phyloP scores from a whole-genome alignment of 2,113 vertebrate species.

The Oenanthe oenanthe region DNA sequence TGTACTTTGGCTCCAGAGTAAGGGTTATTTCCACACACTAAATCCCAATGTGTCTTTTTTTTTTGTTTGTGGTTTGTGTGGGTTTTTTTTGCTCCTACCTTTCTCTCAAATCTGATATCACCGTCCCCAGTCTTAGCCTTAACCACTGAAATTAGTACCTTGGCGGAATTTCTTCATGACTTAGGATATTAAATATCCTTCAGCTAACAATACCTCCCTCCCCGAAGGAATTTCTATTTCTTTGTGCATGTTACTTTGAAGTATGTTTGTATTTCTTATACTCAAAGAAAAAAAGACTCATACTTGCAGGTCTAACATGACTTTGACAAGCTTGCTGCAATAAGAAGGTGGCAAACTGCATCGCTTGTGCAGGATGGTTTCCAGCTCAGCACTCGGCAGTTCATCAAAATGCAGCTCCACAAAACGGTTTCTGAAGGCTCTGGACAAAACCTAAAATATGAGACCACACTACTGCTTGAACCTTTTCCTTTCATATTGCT shows the following conservation, averaged over 20 bases:
- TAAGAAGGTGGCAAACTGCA: constrained; percentile 94
- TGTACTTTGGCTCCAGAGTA: not conserved
- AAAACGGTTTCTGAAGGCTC: constrained; percentile 97
- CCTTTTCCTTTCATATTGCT: not conserved
- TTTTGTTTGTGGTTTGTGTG: too few relatives aligned
- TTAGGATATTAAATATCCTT: not conserved
- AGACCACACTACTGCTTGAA: not conserved
- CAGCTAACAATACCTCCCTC: not conserved
- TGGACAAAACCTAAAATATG: constrained; percentile 85
- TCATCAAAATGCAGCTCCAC: constrained; percentile 98
- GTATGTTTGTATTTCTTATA: not conserved
- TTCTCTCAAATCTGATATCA: not conserved
- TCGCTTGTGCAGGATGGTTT: constrained; percentile 91
- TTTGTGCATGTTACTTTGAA: not conserved
- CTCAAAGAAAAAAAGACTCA: not conserved
- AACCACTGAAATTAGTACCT: not conserved
- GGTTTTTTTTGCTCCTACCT: not conserved
- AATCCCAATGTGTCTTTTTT: not conserved
- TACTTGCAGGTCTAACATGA: constrained; percentile 97
- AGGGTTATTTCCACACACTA: not conserved
- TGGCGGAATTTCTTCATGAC: not conserved
- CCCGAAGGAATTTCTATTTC: not conserved
- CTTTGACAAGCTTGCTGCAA: constrained; percentile 90
- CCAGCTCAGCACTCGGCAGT: constrained; percentile 88
- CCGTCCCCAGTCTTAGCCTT: not conserved